Percentiles rank a stretch among this genome's conserved stretches.
Evolutionary conservation across 2,888 invertebrate species (phyloP).

Genomic region (Blastobasis adustella): DNA sequence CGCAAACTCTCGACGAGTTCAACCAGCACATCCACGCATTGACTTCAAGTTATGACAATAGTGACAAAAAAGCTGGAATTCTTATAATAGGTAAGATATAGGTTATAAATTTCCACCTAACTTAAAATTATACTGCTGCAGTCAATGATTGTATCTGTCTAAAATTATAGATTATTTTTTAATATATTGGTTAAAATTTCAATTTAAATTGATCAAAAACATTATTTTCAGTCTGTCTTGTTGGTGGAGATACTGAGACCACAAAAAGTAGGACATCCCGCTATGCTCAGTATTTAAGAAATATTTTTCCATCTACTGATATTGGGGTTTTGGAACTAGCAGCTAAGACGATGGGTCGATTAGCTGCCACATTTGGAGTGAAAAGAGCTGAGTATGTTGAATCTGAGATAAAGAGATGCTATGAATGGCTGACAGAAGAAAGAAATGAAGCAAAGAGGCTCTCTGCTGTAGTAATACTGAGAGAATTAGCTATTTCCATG

Average conservation of each 20-base stretch:
- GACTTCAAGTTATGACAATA: conserved; percentile 92
- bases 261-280: conserved; percentile 90
- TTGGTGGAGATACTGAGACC: conserved; percentile 93
- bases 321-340: conserved; percentile 94
- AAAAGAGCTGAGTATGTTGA: conserved; percentile 97
- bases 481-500: conserved; percentile 95
- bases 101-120: conserved; percentile 1
- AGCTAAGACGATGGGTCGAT: conserved; percentile 93
- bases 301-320: conserved; percentile 91
- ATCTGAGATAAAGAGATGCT: conserved; percentile 94
- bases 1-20: conserved; percentile 92
- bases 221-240: conserved; percentile 84
- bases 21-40: conserved; percentile 96
- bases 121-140: too few relatives aligned
- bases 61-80: conserved; percentile 96
- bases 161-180: background rate
- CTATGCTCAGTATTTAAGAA: conserved; percentile 93
- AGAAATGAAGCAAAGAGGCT: conserved; percentile 92
- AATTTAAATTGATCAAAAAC: too few relatives aligned
- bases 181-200: background rate
- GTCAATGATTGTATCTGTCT: too few relatives aligned
- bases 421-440: conserved; percentile 95
- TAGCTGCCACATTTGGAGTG: conserved; percentile 91
- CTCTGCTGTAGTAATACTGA: conserved; percentile 92
- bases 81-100: conserved; percentile 84